Percentiles rank a stretch among this genome's conserved stretches.
Evolutionary conservation across 2,797 vertebrate genomes (phyloP).

Genomic region (Phoxinus dragarum): DNA sequence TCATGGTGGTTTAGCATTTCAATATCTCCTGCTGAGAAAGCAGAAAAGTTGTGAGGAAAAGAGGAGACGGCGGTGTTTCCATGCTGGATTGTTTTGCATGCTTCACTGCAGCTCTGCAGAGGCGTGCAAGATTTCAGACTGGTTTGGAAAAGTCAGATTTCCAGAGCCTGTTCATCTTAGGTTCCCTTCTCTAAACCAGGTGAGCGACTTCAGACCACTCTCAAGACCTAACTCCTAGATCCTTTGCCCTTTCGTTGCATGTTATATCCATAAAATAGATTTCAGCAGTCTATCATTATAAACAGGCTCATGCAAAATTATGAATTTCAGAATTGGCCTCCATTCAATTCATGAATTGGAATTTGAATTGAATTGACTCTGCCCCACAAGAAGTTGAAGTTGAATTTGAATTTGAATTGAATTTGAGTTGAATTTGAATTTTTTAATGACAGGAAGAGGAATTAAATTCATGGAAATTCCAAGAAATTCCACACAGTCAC

Average conservation of each 20-base stretch:
- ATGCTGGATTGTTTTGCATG: constrained; percentile 15
- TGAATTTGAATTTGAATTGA: no score
- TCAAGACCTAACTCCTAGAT: not conserved
- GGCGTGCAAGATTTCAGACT: not conserved
- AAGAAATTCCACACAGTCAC: no score
- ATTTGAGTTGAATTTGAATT: no score
- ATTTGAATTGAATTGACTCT: no score
- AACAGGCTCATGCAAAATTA: no score
- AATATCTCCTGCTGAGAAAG: constrained; percentile 73
- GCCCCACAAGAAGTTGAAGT: no score
- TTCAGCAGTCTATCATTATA: constrained; percentile 46
- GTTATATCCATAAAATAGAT: constrained; percentile 66
- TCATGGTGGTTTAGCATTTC: constrained; percentile 70
- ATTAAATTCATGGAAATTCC: no score
- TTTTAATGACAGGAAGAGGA: no score
- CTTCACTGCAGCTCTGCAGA: constrained; percentile 22
- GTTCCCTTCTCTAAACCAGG: not conserved
- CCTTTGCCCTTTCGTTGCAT: constrained; percentile 21
- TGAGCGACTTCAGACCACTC: not conserved
- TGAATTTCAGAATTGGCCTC: no score
- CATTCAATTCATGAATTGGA: no score
- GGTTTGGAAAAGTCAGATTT: constrained; percentile 11
- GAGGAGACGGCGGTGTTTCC: constrained; percentile 24
- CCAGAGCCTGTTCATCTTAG: not conserved
- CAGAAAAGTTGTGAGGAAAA: constrained; percentile 66